phyloP scores from a whole-genome alignment of 2,797 vertebrate genomes.

The Dermochelys coriacea region DNA sequence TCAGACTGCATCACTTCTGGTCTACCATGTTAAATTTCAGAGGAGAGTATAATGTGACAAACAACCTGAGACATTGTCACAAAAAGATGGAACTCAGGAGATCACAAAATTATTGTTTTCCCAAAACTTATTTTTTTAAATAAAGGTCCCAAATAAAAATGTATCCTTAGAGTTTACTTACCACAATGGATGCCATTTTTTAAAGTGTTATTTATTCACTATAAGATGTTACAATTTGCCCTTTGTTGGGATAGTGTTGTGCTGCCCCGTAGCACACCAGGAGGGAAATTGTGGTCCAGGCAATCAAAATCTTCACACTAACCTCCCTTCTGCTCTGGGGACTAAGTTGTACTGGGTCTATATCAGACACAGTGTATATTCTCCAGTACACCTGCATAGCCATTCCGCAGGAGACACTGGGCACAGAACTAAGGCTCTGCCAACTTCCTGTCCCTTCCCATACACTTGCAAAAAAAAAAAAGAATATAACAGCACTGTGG shows the following conservation, averaged over 20 bases:
- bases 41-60: not conserved
- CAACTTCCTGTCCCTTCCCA: not conserved
- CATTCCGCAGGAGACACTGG: rapidly evolving
- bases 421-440: not conserved
- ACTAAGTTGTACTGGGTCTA: not conserved
- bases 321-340: not conserved
- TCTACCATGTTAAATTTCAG: conserved; percentile 30
- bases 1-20: not conserved
- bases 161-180: not conserved
- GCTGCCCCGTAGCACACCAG: not conserved
- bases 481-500: not conserved
- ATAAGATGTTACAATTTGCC: not conserved
- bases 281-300: not conserved
- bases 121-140: not conserved
- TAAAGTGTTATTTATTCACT: not conserved
- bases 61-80: conserved; percentile 15
- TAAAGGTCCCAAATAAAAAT: not conserved
- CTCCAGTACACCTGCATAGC: not conserved
- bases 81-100: not conserved
- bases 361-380: not conserved
- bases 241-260: not conserved
- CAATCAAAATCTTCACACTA: not conserved
- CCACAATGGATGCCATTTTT: not conserved
- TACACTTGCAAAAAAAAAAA: not conserved
- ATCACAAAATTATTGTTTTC: not conserved